Percentiles rank a stretch among this genome's conserved stretches.
phyloP scores from a whole-genome alignment of 2,797 vertebrate species.

The Cossypha niveicapilla region DNA sequence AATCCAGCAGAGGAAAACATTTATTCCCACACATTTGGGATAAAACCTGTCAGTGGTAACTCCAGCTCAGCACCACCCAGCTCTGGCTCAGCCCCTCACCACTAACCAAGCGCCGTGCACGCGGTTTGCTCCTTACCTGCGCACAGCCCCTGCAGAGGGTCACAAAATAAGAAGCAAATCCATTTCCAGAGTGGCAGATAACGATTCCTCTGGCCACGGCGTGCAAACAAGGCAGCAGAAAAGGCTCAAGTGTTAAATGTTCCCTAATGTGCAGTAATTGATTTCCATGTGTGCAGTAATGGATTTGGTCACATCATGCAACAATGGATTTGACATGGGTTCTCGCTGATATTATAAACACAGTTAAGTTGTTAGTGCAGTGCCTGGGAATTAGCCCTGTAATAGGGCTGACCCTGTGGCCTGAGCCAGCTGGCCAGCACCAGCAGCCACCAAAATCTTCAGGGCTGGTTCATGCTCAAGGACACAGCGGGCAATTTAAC shows the following conservation, averaged over 20 bases:
- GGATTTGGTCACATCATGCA: conserved; percentile 43
- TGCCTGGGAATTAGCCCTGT: neutral
- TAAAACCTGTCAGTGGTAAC: neutral
- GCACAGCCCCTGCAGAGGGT: neutral
- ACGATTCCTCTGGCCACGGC: conserved; percentile 13
- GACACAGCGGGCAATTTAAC: neutral
- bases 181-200: conserved; percentile 20
- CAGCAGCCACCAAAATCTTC: neutral
- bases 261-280: conserved; percentile 68
- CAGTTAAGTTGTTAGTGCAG: neutral
- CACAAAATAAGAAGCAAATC: neutral
- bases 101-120: rapidly evolving
- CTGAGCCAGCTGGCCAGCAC: neutral
- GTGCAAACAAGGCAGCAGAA: conserved; percentile 35
- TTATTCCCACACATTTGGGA: neutral
- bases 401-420: neutral
- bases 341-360: conserved; percentile 48
- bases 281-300: conserved; percentile 64
- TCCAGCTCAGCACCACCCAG: neutral
- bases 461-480: neutral
- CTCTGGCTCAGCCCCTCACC: neutral
- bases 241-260: conserved; percentile 63
- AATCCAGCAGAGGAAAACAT: neutral
- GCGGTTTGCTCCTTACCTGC: rapidly evolving
- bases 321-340: conserved; percentile 69